Evolutionary conservation across 2,888 invertebrate genomes (phyloP).

Genomic region (Ernsta delagoae): DNA sequence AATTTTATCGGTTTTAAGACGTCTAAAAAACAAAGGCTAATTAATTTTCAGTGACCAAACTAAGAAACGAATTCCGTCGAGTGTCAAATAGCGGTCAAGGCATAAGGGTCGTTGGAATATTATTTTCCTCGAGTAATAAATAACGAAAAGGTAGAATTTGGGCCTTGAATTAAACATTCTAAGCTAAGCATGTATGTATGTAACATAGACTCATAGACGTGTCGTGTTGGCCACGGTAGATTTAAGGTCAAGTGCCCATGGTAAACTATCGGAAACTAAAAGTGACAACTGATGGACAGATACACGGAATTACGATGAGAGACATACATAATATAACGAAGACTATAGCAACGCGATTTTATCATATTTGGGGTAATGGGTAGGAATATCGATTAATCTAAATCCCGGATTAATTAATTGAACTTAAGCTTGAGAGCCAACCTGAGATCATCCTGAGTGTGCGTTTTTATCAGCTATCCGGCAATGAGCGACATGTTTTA

Average conservation of each 20-base stretch:
- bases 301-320: background rate
- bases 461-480: no score
- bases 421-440: no score
- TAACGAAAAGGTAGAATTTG: background rate
- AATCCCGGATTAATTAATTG: no score
- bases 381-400: no score
- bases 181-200: slow-evolving; percentile 31
- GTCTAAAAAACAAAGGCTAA: background rate
- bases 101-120: background rate
- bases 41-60: background rate
- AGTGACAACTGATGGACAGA: background rate
- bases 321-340: no score
- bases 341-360: no score
- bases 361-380: no score
- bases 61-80: background rate
- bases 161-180: slow-evolving; percentile 27
- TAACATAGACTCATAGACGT: slow-evolving; percentile 19
- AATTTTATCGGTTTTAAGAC: background rate
- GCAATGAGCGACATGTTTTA: no score
- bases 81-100: background rate
- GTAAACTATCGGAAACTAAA: slow-evolving; percentile 8
- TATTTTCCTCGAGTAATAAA: slow-evolving; percentile 14
- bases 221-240: background rate
- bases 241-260: slow-evolving; percentile 16
- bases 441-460: no score